Conservation (phyloP, 2,888 invertebrate genomes). For the Caenorhabditis becei region DNA sequence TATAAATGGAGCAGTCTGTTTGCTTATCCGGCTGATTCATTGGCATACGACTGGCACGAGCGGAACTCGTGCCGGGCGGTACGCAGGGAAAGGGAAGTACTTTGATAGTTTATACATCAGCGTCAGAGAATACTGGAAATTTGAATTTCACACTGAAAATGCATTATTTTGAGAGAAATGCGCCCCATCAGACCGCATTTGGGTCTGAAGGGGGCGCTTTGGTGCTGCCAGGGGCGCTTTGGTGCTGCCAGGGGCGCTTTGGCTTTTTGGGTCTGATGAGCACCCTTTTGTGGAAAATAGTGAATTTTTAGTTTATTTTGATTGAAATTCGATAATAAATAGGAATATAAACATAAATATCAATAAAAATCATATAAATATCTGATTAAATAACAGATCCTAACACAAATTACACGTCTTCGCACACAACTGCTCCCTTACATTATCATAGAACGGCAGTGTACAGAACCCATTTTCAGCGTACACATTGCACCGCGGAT, state of each 20-base stretch:
- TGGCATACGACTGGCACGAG: constrained; percentile 41
- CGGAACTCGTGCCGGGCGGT: constrained; percentile 39
- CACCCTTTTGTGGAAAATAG: too few species aligned
- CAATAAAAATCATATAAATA: constrained; percentile 16
- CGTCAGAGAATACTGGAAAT: too few species aligned
- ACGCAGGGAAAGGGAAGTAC: not conserved
- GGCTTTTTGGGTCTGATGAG: too few species aligned
- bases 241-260: too few species aligned
- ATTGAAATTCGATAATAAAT: too few species aligned
- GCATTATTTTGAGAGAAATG: too few species aligned
- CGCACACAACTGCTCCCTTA: constrained; percentile 54
- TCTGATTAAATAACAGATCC: too few species aligned
- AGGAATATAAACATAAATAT: not conserved
- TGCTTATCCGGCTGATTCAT: constrained; percentile 55
- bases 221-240: too few species aligned
- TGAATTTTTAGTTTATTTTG: too few species aligned
- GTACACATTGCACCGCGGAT: constrained; percentile 56
- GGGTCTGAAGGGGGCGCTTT: too few species aligned
- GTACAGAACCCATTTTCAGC: constrained; percentile 66
- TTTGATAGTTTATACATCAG: constrained; percentile 2
- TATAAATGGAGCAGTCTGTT: constrained; percentile 51
- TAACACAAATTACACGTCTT: constrained; percentile 66
- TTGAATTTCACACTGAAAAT: too few species aligned
- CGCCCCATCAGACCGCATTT: too few species aligned
- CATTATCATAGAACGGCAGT: constrained; percentile 52